Evolutionary conservation across 2,113 vertebrate species (phyloP).

Genomic region (Platysternon megacephalum): DNA sequence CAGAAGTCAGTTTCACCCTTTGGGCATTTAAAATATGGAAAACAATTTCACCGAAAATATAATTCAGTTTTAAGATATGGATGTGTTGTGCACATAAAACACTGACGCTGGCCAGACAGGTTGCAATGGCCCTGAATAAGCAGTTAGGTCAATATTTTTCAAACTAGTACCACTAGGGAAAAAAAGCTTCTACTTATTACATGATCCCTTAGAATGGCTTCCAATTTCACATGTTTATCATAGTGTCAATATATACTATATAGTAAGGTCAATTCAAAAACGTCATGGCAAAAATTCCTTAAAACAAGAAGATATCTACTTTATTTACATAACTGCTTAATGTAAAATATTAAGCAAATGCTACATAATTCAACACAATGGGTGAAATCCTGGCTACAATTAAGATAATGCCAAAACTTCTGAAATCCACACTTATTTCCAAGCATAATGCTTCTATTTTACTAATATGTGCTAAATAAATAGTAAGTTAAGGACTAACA

Average conservation of each 20-base stretch:
- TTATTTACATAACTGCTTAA: not conserved
- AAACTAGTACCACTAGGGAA: not conserved
- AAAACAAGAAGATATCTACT: not conserved
- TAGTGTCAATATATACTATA: not conserved
- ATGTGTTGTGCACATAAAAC: not conserved
- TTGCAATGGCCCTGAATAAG: not conserved
- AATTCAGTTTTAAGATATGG: not conserved
- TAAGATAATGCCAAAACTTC: not conserved
- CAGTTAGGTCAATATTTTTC: not conserved
- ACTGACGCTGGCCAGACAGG: not conserved
- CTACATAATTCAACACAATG: not conserved
- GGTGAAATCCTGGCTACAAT: not conserved
- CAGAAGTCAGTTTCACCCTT: not conserved
- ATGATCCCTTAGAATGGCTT: not conserved
- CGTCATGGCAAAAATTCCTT: not conserved
- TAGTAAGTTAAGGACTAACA: not conserved
- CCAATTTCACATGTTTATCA: not conserved
- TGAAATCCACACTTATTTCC: not conserved
- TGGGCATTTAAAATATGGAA: not conserved
- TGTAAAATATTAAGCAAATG: too few species aligned
- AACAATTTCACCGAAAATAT: not conserved
- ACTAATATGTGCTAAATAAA: too few species aligned
- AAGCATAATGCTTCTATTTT: not conserved
- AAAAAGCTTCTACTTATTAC: not conserved
- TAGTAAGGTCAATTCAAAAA: not conserved